Base-by-base conservation (phyloP, 2,113 vertebrate species). In the Excalfactoria chinensis region DNA sequence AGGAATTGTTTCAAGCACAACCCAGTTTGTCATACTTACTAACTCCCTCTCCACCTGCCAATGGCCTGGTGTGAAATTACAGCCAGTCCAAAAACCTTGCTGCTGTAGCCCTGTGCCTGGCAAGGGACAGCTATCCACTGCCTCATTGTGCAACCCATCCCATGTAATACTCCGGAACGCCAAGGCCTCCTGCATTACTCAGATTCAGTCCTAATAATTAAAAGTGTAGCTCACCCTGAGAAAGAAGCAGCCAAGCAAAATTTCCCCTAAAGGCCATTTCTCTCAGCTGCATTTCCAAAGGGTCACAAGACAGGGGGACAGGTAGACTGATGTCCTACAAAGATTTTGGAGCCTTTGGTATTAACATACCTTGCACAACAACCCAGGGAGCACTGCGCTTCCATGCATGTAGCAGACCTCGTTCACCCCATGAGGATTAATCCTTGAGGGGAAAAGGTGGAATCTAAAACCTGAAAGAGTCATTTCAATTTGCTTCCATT, bases 51-150 rank as follows among this genome's bases (percentile, higher is more conserved):
- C 75, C 55, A 84, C 63, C 71, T 96, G 93, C 60, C 88, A 91
- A 20, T 6, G 20, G 40, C 73, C 43, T 2, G 6, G 88, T 62
- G 69, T 96, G 89, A 98, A 97, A 95, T 55, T 97, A 98, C 97
- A 97, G 95, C 84, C 93, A 84, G 64, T 80, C 75, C 80, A 69
- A 84, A 86, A 95, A 84, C 74, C 64, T 62, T 81, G 71, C 69
- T 86, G 91, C 68, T 89, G 93, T 81, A 88, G 75, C 43, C 67
- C 79, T 84, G 82, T 53, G 91, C 66, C 91, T 93, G 51, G 89
- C 89, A 91, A 85, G 53, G 68, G 66, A 74, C 86, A 76, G 84
- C 67, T 58, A 93, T 90, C 84, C 89, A 84, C 93, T 93, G 83
- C 82, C 66, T 89, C 77, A 71, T 22, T 88, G 85, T 59, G 72